Conservation (phyloP, 2,797 vertebrate genomes). For the Iguana delicatissima region DNA sequence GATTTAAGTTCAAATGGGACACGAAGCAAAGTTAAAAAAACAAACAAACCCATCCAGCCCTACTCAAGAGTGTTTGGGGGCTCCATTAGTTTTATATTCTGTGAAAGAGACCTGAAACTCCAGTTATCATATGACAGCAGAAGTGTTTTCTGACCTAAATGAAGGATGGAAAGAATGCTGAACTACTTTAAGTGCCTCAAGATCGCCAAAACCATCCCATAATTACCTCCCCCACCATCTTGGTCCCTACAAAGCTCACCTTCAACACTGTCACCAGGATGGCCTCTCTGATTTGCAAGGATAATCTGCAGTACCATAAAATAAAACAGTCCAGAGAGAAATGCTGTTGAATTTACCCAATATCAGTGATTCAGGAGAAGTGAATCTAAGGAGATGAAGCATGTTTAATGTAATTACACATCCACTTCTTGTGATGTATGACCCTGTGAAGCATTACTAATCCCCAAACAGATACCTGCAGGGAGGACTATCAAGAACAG, state of each 20-base stretch:
- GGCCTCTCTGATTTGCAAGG: not conserved
- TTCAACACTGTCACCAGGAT: conserved; percentile 36
- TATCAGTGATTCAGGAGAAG: conserved; percentile 71
- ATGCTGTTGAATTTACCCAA: conserved; percentile 52
- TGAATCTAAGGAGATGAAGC: conserved; percentile 79
- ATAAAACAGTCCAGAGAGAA: conserved; percentile 38
- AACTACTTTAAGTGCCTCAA: not conserved
- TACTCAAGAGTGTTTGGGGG: not conserved
- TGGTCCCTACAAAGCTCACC: conserved; percentile 41
- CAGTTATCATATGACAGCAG: not conserved
- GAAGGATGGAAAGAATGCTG: not conserved
- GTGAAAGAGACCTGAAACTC: not conserved
- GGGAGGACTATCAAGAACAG: conserved; percentile 81
- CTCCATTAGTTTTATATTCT: not conserved
- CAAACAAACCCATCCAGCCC: too few relatives aligned
- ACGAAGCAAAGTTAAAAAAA: too few relatives aligned
- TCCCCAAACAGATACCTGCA: conserved; percentile 84
- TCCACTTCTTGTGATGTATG: conserved; percentile 78
- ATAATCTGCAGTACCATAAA: not conserved
- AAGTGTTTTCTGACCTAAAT: not conserved
- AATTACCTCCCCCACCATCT: conserved; percentile 27
- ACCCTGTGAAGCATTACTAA: conserved; percentile 83
- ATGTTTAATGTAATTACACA: conserved; percentile 87
- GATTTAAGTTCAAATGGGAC: too few relatives aligned
- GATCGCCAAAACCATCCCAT: not conserved